Conservation (phyloP, 2,113 vertebrate species). For the Heterocephalus glaber region DNA sequence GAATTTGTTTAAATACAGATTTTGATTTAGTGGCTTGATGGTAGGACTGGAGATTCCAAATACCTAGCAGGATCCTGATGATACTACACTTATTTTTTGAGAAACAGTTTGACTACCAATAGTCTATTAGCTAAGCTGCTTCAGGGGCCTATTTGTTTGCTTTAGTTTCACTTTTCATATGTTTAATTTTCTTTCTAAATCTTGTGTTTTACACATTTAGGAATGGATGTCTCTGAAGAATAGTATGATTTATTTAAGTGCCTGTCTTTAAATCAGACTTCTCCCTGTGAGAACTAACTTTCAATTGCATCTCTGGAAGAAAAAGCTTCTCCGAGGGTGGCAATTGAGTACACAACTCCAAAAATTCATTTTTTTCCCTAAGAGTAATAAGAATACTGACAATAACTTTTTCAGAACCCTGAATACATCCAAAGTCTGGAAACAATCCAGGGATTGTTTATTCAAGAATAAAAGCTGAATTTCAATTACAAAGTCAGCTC, state of each 20-base stretch:
- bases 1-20: background rate
- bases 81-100: background rate
- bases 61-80: background rate
- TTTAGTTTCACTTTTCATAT: background rate
- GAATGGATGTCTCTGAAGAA: background rate
- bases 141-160: background rate
- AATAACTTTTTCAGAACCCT: background rate
- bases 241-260: background rate
- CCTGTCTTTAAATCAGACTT: background rate
- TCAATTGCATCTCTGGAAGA: background rate
- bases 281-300: background rate
- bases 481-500: background rate
- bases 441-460: background rate
- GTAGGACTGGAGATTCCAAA: background rate
- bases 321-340: background rate
- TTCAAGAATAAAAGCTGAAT: background rate
- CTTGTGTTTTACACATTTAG: background rate
- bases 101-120: background rate
- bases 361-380: background rate
- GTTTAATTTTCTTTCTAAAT: conserved; percentile 6
- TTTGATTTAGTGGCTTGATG: background rate
- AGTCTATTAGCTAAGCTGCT: background rate
- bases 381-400: background rate
- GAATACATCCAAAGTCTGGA: background rate
- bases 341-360: background rate